Percentiles rank a stretch among this genome's conserved stretches.
phyloP scores from a whole-genome alignment of 1,140 invertebrate genomes.

The Drosophila ficusphila region DNA sequence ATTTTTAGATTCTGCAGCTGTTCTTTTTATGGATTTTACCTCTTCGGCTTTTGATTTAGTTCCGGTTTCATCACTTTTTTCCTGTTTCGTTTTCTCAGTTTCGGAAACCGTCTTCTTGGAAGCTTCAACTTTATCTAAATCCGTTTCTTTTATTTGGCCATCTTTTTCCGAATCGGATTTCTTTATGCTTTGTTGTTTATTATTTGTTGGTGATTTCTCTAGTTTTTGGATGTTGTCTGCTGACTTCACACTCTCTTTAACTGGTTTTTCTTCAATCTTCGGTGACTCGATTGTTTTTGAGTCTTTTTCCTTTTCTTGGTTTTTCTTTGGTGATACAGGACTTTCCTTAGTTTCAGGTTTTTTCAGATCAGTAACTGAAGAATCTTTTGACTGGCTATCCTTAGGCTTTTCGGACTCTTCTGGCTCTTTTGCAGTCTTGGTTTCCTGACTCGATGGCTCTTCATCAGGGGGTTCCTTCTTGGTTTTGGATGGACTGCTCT shows the following conservation, averaged over 20 bases:
- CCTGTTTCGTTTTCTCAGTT: neutral
- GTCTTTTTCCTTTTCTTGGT: neutral
- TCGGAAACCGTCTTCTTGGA: neutral
- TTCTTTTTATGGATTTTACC: neutral
- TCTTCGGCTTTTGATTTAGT: neutral
- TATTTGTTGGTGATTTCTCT: neutral
- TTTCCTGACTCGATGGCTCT: neutral
- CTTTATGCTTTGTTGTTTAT: neutral
- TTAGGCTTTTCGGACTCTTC: neutral
- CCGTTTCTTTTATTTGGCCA: too few species aligned
- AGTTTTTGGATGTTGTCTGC: neutral
- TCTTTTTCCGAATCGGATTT: neutral
- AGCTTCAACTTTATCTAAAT: neutral
- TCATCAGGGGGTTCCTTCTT: slow-evolving; percentile 76
- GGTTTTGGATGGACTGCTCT: slow-evolving; percentile 56
- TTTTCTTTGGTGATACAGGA: neutral
- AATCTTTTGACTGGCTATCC: neutral
- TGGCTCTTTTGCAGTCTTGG: neutral
- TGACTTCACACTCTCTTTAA: neutral
- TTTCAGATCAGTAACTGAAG: neutral
- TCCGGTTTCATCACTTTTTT: neutral
- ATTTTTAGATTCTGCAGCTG: neutral
- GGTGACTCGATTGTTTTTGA: neutral
- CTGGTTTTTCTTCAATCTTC: neutral
- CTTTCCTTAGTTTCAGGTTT: neutral